Percentiles rank a stretch among this genome's conserved stretches.
phyloP scores from a whole-genome alignment of 2,113 vertebrate species.

The Percina caprodes region DNA sequence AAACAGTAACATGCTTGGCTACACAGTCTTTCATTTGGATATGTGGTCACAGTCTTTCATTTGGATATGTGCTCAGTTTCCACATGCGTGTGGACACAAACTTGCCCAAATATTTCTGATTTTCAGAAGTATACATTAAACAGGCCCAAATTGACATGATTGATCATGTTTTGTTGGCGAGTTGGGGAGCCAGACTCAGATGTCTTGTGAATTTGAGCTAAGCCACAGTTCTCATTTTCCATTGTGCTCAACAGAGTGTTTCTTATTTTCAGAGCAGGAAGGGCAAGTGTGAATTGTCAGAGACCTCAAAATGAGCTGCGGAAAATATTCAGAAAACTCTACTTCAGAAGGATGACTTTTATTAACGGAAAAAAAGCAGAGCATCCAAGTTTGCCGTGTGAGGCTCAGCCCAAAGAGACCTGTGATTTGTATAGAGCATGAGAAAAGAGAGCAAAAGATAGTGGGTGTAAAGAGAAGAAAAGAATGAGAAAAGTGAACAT shows the following conservation, averaged over 20 bases:
- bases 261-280: conserved; percentile 60
- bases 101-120: conserved; percentile 42
- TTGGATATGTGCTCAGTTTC: conserved; percentile 64
- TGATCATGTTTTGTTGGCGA: conserved; percentile 52
- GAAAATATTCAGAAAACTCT: conserved; percentile 70
- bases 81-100: conserved; percentile 57
- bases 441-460: conserved; percentile 43
- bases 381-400: conserved; percentile 68
- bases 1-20: conserved; percentile 55
- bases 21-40: conserved; percentile 53
- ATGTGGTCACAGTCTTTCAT: conserved; percentile 58
- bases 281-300: conserved; percentile 66
- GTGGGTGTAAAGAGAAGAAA: conserved; percentile 31
- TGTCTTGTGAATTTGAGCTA: conserved; percentile 52
- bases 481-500: conserved; percentile 37
- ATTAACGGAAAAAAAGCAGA: conserved; percentile 72
- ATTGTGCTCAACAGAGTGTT: conserved; percentile 46
- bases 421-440: conserved; percentile 39
- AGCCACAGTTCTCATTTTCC: conserved; percentile 58
- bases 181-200: conserved; percentile 44
- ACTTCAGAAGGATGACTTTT: conserved; percentile 67
- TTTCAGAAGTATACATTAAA: conserved; percentile 56
- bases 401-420: conserved; percentile 36
- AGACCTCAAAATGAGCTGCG: conserved; percentile 53
- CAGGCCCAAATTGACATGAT: conserved; percentile 59